Percentiles rank a stretch among this genome's conserved stretches.
phyloP scores from a whole-genome alignment of 2,888 invertebrate species.

The Conchocele bisecta region DNA sequence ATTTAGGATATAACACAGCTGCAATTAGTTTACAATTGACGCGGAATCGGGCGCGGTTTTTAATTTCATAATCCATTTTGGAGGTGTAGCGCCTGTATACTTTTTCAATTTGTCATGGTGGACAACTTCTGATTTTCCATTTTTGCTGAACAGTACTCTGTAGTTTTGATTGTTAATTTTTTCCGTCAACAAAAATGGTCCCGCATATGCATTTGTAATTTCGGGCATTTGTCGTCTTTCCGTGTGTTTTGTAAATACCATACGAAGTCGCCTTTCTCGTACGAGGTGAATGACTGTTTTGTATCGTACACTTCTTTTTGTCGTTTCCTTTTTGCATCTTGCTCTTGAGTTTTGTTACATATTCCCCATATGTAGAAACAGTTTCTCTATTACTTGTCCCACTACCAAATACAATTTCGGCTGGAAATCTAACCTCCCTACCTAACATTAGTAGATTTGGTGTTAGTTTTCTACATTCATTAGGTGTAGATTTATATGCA shows the following conservation, averaged over 20 bases:
- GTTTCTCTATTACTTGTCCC: too few relatives aligned
- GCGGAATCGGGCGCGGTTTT: too few relatives aligned
- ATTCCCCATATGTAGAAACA: constrained; percentile 26
- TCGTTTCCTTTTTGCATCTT: constrained; percentile 17
- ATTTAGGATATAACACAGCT: too few relatives aligned
- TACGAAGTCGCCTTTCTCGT: constrained; percentile 8
- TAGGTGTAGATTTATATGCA: constrained; percentile 28
- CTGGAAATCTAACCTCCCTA: constrained; percentile 28
- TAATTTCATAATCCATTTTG: not conserved
- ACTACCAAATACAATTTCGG: constrained; percentile 29
- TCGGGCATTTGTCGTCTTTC: not conserved
- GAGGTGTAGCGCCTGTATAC: constrained; percentile 1
- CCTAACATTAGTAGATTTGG: constrained; percentile 42
- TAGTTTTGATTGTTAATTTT: constrained; percentile 16
- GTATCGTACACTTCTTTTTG: constrained; percentile 11
- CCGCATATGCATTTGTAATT: constrained; percentile 2
- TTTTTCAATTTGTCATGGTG: constrained; percentile 17
- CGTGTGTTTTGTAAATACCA: constrained; percentile 13
- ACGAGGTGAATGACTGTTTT: constrained; percentile 6
- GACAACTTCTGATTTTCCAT: constrained; percentile 4
- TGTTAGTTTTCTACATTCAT: constrained; percentile 28
- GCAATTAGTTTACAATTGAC: too few relatives aligned
- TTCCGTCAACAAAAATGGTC: constrained; percentile 5
- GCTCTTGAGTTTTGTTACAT: constrained; percentile 17
- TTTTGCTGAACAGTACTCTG: constrained; percentile 1